Evolutionary conservation across 2,797 vertebrate species (phyloP).

Genomic region (Mus spretus): DNA sequence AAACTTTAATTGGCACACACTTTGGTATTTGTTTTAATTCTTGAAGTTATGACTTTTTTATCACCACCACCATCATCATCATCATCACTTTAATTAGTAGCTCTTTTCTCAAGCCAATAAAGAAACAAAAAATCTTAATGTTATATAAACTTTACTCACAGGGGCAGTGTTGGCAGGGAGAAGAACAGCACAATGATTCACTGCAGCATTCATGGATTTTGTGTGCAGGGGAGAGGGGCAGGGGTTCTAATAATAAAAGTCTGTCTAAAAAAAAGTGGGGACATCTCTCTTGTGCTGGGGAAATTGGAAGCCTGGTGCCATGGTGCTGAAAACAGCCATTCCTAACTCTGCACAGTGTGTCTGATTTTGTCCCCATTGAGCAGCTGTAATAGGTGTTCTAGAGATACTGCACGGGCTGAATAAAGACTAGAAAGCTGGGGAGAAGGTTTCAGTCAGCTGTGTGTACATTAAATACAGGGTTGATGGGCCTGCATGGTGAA

Average conservation of each 20-base stretch:
- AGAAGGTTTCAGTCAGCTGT: slow-evolving; percentile 29
- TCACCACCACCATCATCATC: background rate
- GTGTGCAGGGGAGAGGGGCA: too few species aligned
- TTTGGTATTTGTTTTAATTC: slow-evolving; percentile 40
- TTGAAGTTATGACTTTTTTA: background rate
- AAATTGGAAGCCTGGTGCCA: slow-evolving; percentile 63
- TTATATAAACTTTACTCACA: slow-evolving; percentile 4
- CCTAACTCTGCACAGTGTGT: slow-evolving; percentile 60
- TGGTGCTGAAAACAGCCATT: slow-evolving; percentile 68
- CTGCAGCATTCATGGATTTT: slow-evolving; percentile 4
- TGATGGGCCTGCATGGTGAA: slow-evolving; percentile 45
- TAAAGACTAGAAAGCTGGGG: slow-evolving; percentile 4
- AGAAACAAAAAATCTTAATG: slow-evolving; percentile 15
- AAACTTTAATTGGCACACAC: background rate
- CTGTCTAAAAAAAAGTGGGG: slow-evolving; percentile 62
- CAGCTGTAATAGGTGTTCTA: slow-evolving; percentile 63
- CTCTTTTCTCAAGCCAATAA: slow-evolving; percentile 45
- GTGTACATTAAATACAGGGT: slow-evolving; percentile 33
- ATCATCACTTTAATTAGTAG: background rate
- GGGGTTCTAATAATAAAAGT: slow-evolving; percentile 41
- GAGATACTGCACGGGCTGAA: slow-evolving; percentile 63
- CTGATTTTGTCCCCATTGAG: slow-evolving; percentile 70
- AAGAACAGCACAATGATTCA: background rate
- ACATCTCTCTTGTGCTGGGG: background rate
- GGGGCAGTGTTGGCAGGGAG: background rate